Percentiles rank a stretch among this genome's conserved stretches.
Evolutionary conservation across 2,113 vertebrate genomes (phyloP).

Genomic region (Macroglossus sobrinus): DNA sequence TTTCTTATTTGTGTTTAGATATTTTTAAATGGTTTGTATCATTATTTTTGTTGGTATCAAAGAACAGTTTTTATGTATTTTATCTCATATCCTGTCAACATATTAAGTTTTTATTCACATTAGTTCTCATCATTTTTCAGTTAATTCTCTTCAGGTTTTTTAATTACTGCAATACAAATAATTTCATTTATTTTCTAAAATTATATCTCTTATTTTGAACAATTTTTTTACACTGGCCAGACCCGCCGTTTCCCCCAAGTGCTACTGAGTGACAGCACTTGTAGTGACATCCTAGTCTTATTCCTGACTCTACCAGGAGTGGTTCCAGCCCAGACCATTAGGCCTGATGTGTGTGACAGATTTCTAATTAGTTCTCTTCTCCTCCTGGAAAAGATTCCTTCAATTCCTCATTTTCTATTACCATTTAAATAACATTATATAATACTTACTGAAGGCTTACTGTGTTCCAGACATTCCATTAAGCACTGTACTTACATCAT

Average conservation of each 20-base stretch:
- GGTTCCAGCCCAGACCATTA: neutral
- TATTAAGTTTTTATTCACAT: neutral
- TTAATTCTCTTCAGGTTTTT: neutral
- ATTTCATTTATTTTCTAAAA: neutral
- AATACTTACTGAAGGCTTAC: neutral
- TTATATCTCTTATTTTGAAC: neutral
- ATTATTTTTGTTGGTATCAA: neutral
- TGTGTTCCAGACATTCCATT: neutral
- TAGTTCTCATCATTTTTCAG: neutral
- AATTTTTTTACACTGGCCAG: neutral
- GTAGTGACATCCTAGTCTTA: neutral
- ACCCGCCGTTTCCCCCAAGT: rapidly evolving
- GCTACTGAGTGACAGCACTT: too few relatives aligned
- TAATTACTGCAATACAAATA: neutral
- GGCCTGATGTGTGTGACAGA: neutral
- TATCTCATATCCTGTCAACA: neutral
- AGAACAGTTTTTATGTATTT: neutral
- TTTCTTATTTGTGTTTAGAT: neutral
- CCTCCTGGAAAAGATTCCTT: neutral
- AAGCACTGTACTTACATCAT: neutral
- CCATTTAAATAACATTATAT: neutral
- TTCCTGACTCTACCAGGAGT: neutral
- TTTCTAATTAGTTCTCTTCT: neutral
- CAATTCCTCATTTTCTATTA: neutral
- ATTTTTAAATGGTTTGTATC: neutral